Conservation (phyloP, 2,113 vertebrate species). For the Phycodurus eques region DNA sequence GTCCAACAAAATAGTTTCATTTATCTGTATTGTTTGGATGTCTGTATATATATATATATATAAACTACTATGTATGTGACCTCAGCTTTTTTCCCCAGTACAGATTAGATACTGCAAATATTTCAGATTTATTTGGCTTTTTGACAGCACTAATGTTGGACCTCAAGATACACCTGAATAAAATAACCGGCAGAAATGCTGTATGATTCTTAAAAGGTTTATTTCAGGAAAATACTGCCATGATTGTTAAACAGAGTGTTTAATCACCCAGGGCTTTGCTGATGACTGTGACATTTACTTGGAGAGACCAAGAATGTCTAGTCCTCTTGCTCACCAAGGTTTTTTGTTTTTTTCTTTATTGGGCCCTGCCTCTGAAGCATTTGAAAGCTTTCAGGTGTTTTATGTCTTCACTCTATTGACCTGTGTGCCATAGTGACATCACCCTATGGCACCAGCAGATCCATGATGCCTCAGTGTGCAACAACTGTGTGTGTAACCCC, state of each 20-base stretch:
- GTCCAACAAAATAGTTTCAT: no score
- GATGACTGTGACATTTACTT: constrained; percentile 54
- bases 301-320: constrained; percentile 46
- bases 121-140: constrained; percentile 1
- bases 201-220: constrained; percentile 25
- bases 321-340: constrained; percentile 46
- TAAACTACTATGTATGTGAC: no score
- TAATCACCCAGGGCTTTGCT: constrained; percentile 38
- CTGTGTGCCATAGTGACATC: constrained; percentile 12
- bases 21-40: no score
- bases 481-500: constrained; percentile 10
- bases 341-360: constrained; percentile 52
- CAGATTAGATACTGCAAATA: constrained; percentile 13
- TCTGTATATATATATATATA: no score
- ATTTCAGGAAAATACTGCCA: constrained; percentile 29
- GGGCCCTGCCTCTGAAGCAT: constrained; percentile 47
- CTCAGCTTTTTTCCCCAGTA: neutral
- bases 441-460: constrained; percentile 29
- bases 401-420: constrained; percentile 28
- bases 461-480: constrained; percentile 26
- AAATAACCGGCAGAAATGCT: constrained; percentile 18
- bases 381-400: constrained; percentile 35
- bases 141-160: constrained; percentile 25
- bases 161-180: constrained; percentile 9
- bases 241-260: constrained; percentile 44